A percentile compares a stretch with the other conserved stretches of the same genome.
Evolutionary conservation across 2,113 vertebrate genomes (phyloP).

Genomic region (Anarhynchus alexandrinus): DNA sequence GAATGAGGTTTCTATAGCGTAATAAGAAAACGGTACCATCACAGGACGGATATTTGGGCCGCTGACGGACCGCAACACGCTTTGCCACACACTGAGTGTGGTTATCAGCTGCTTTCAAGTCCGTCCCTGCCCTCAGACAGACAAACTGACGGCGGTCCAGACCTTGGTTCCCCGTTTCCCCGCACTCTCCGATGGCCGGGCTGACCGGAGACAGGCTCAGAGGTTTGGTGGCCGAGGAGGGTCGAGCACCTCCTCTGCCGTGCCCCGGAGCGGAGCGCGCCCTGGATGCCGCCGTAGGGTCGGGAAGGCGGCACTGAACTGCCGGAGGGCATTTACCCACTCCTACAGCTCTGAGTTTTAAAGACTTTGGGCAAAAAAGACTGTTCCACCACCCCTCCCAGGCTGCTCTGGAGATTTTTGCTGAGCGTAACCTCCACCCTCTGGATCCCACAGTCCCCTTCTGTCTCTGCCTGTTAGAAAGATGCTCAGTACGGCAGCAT

Average conservation of each 20-base stretch:
- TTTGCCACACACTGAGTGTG: background rate
- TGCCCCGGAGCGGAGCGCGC: too few species aligned
- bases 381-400: background rate
- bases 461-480: background rate
- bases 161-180: background rate
- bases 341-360: background rate
- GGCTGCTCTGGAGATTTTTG: background rate
- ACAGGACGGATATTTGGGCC: background rate
- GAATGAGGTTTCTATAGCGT: background rate
- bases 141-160: background rate
- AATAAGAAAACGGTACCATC: background rate
- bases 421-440: background rate
- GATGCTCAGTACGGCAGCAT: background rate
- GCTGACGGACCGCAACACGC: background rate
- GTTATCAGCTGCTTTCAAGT: background rate
- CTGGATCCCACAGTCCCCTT: background rate
- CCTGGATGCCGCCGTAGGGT: background rate
- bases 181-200: background rate
- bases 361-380: background rate
- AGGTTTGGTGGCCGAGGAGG: background rate
- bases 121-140: background rate
- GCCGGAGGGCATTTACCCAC: background rate
- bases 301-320: background rate
- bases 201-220: too few species aligned
- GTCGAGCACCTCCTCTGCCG: background rate